Evolutionary conservation across 2,888 invertebrate species (phyloP).

Genomic region (Acanthosepion lycidas): DNA sequence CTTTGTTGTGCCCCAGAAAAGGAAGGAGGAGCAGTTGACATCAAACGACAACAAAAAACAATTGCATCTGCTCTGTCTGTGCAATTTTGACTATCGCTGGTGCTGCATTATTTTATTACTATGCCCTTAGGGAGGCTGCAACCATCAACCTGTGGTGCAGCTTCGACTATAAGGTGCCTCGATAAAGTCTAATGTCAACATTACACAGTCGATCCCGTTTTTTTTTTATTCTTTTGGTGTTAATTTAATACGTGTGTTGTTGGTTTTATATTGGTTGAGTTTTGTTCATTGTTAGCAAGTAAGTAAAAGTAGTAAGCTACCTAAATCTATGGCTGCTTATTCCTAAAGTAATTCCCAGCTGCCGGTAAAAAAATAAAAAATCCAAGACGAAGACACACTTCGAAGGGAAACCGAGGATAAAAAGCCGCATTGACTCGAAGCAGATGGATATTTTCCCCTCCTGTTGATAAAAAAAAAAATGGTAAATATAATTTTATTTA

Average conservation of each 20-base stretch:
- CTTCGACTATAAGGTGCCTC: neutral
- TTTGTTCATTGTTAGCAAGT: neutral
- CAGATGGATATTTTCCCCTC: neutral
- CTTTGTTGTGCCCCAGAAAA: conserved; percentile 12
- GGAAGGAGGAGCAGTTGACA: conserved; percentile 8
- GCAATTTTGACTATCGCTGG: neutral
- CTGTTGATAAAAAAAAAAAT: neutral
- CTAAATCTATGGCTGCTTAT: neutral
- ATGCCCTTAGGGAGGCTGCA: neutral
- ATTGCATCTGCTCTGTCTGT: conserved; percentile 33
- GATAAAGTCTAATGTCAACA: neutral
- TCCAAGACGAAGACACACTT: neutral
- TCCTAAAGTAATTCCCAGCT: neutral
- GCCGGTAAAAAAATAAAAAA: neutral
- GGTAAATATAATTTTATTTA: neutral
- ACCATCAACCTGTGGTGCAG: conserved; percentile 17
- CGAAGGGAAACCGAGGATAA: neutral
- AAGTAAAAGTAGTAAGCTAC: neutral
- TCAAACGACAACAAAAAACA: neutral
- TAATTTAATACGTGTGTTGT: neutral
- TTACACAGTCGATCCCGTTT: neutral
- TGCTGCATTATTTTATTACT: neutral
- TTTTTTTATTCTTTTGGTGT: neutral
- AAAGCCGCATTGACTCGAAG: neutral
- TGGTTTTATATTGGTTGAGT: neutral